Evolutionary conservation across 2,888 invertebrate genomes (phyloP), one percentile per base, ranked within the genome.

Genomic region (Platynereis dumerilii): DNA sequence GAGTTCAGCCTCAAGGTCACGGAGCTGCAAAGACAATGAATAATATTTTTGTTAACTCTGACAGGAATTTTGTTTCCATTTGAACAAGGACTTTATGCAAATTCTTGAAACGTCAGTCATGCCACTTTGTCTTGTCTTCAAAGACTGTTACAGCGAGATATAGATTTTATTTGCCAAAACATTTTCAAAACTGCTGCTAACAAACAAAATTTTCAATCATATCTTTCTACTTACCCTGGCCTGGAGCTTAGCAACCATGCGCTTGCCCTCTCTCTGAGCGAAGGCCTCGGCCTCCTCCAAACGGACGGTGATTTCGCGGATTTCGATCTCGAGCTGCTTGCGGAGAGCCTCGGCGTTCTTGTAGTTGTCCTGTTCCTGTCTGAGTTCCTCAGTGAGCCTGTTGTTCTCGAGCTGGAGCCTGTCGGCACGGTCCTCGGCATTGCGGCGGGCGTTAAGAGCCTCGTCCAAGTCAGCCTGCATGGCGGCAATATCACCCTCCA

Each of bases 401-500:
- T 75, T 74, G 60, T 78, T 75, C 72, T 83, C 82, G 57, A 73
- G 52, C 58, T 63, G 58, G 27, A 58, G 48, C 17, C 69, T 26
- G 59, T 68, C 69, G 26, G 69, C 69, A 28, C 71, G 64, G 52
- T 72, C 71, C 57, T 74, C 74, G 57, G 74, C 73, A 24, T 68
- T 79, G 26, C 80, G 72, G 67, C 79, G 78, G 69, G 73, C 77
- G 69, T 81, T 81, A 58, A 82, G 73, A 58, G 97, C 93, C 87
- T 99, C 99, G 84, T 99, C 98, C 85, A 98, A 94, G 86, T 99
- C 98, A 77, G 93, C 90, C 76, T 96, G 93, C 78, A 98, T 89
- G 76, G 92, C 91, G 62, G 90, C 70, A 80, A 96, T 87, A 86
- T 98, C 97, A 83, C 94, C 94, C 87, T 97, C 97, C 83, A 97